Percentiles rank a stretch among this genome's conserved stretches.
Evolutionary conservation across 1,140 invertebrate genomes (phyloP).

Genomic region (Pseudomyrmex flavicornis): DNA sequence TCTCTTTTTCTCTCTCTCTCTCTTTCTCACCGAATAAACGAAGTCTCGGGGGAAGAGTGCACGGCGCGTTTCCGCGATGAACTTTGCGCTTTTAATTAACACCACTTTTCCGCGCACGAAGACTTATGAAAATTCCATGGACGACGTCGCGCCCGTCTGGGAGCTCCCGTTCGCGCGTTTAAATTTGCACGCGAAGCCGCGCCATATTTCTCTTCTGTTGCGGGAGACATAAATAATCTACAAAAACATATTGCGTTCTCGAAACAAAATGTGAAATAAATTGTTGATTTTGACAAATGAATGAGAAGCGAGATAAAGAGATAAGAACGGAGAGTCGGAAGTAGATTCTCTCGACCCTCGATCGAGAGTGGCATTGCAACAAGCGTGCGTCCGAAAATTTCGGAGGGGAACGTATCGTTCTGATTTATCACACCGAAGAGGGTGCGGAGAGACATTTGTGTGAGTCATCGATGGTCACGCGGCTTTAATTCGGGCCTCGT

Average conservation of each 20-base stretch:
- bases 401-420: background rate
- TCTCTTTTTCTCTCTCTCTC: background rate
- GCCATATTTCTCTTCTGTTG: background rate
- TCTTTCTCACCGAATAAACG: background rate
- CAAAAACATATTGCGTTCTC: too few species aligned
- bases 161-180: background rate
- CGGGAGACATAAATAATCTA: too few species aligned
- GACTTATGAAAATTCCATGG: constrained; percentile 46
- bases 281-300: too few species aligned
- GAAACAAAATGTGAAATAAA: too few species aligned
- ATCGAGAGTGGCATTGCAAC: background rate
- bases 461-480: constrained; percentile 29
- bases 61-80: constrained; percentile 11
- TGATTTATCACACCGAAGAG: constrained; percentile 22
- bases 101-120: constrained; percentile 36
- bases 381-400: background rate
- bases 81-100: constrained; percentile 59
- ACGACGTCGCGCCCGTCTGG: background rate
- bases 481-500: constrained; percentile 3
- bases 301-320: too few species aligned
- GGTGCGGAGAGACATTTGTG: background rate
- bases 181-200: background rate
- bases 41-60: constrained; percentile 27
- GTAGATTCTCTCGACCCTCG: background rate
- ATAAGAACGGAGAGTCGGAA: background rate